These are phyloP conservation scores for Myoxocephalus aenaeus DNA, from an alignment of 2,797 vertebrate genomes.

Conservation along the genomic window DNA sequence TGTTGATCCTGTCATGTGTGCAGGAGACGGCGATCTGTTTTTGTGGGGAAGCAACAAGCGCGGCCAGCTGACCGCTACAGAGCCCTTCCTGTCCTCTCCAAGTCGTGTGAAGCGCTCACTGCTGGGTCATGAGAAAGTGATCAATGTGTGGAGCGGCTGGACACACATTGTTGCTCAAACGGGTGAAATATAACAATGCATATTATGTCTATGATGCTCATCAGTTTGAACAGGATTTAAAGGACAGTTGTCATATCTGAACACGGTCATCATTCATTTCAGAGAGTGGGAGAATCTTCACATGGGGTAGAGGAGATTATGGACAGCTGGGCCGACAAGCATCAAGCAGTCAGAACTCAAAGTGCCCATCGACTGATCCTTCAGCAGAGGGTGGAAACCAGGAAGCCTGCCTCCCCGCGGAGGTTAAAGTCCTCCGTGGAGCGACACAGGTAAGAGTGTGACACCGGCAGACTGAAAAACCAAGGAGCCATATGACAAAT, in stretches of 20 bases:
- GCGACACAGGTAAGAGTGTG: slow-evolving; percentile 86
- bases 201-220: background rate
- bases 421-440: slow-evolving; percentile 84
- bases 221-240: background rate
- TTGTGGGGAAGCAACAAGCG: slow-evolving; percentile 96
- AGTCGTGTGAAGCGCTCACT: slow-evolving; percentile 77
- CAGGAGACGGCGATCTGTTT: slow-evolving; percentile 87
- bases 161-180: slow-evolving; percentile 91
- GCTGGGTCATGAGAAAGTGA: slow-evolving; percentile 85
- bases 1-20: slow-evolving; percentile 30
- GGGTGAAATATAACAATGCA: slow-evolving; percentile 78
- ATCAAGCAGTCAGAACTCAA: slow-evolving; percentile 38
- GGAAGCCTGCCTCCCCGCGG: slow-evolving; percentile 66
- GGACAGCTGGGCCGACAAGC: slow-evolving; percentile 89
- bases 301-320: slow-evolving; percentile 93
- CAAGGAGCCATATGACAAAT: background rate
- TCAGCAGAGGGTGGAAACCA: slow-evolving; percentile 35
- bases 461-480: background rate
- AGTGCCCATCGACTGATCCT: slow-evolving; percentile 37
- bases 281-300: slow-evolving; percentile 90
- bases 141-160: slow-evolving; percentile 91
- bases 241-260: slow-evolving; percentile 5
- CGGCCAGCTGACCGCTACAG: slow-evolving; percentile 84
- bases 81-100: slow-evolving; percentile 84
- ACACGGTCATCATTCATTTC: slow-evolving; percentile 41